Evolutionary conservation across 2,888 invertebrate genomes (phyloP), one percentile per base, ranked within the genome.

Genomic region (Neoitamus cyanurus): DNA sequence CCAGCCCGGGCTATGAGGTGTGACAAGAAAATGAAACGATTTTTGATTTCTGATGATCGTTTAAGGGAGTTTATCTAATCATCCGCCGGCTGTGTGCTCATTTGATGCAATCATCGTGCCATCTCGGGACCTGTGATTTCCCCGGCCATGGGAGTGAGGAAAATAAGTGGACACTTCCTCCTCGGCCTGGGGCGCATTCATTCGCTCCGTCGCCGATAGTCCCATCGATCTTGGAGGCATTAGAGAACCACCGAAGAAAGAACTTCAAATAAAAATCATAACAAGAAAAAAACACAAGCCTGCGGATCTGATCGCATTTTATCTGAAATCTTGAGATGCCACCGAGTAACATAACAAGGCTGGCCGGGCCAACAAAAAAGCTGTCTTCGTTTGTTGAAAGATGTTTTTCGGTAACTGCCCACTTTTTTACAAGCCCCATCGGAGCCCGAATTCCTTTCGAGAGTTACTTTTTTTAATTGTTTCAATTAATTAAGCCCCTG

Each of bases 21-120:
- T 77, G 77, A 77, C 77, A 77, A 77, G 77, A 77, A 77, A 77
- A 77, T 77, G 77, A 77, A 77, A 77, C 77, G 77, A 42, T 77
- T 77, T 77, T 77, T 77, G 77, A 77, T 77, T 77, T 46, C 77
- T 77, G 58, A 58, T 77, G 77, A 77, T 77, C 77, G 77, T 77
- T 77, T 77, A 77, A 77, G 77, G 77, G 77, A 77, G 77, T 77
- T 77, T 77, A 77, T 77, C 77, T 77, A 77, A 77, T 77, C 77
- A 77, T n/a, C 77, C 58, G 37, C 36, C 42, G 46, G 77, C 25
- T 77, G 46, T 58, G 58, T 77, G 77, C 20, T 77, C 77, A 42
- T 77, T 77, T 77, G 77, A 77, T 77, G 77, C 46, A 77, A 77
- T 42, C 77, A 77, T 28, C 20, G 77, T 77, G 42, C 42, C 77